phyloP scores from a whole-genome alignment of 2,888 invertebrate species.

The Drosophila lutescens region DNA sequence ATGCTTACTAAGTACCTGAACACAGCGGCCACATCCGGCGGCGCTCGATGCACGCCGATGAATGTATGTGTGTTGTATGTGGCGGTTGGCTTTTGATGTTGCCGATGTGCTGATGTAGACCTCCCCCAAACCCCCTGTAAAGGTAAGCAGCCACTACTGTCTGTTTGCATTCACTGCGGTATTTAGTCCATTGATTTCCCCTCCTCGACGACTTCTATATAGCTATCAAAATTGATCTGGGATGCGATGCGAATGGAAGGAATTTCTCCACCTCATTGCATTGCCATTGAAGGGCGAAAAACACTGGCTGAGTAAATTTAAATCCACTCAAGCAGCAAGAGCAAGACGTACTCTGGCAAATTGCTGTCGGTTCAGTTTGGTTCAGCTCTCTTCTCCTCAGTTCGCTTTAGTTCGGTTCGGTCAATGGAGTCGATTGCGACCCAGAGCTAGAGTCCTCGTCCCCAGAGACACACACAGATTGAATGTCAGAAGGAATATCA shows the following conservation, averaged over 20 bases:
- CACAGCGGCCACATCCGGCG: conserved; percentile 70
- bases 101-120: conserved; percentile 15
- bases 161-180: conserved; percentile 36
- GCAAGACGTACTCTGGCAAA: conserved; percentile 58
- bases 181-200: conserved; percentile 33
- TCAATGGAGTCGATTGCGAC: conserved; percentile 58
- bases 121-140: neutral
- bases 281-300: conserved; percentile 26
- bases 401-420: conserved; percentile 32
- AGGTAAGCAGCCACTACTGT: conserved; percentile 17
- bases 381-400: conserved; percentile 21
- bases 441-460: conserved; percentile 2
- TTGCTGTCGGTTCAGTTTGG: conserved; percentile 50
- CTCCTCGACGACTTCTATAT: conserved; percentile 4
- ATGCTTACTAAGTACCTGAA: conserved; percentile 74
- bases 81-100: conserved; percentile 4
- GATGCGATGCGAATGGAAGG: conserved; percentile 18
- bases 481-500: conserved; percentile 73
- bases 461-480: conserved; percentile 55
- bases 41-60: conserved; percentile 17
- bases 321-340: conserved; percentile 46
- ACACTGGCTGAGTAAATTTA: conserved; percentile 42
- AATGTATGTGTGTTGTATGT: neutral
- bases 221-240: conserved; percentile 28
- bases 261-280: conserved; percentile 42